Evolutionary conservation across 2,113 vertebrate species (phyloP), one percentile per base, ranked within the genome.

Genomic region (Tragelaphus strepsiceros): DNA sequence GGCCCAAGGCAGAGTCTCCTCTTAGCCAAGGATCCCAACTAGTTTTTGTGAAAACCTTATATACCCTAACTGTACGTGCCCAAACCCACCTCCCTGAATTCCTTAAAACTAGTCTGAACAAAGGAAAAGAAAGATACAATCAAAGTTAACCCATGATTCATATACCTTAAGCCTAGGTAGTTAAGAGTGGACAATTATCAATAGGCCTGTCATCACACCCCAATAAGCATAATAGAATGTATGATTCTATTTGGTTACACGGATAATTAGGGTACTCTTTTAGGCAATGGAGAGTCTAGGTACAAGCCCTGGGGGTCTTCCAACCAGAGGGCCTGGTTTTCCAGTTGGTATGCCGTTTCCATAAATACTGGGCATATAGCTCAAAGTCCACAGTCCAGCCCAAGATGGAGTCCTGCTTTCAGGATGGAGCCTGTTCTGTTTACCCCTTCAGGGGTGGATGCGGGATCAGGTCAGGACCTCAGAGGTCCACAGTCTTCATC

Each of bases 401-500:
- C 61, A 62, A 7, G 61, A 30, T 15, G 61, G 28, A 62, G 61
- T 62, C 28, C 61, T 62, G 61, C 61, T 62, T 32, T 62, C 0
- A 3, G 28, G 28, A 62, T 62, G 28, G 28, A 62, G 61, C 6
- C 61, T 62, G 28, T 6, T 62, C 61, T 15, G 61, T 32, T 30
- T 62, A 28, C 61, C 61, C 61, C 28, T 62, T 62, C 1, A 1
- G 61, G 5, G 2, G 2, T 4, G 21, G 32, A 30, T 62, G 10
- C 2, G 21, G 54, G 28, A 11, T 43, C 1, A 30, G 32, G 12
- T 2, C 12, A 53, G 32, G 19, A 7, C 61, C 39, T 51, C 24
- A 12, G 26, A 54, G 9, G 2, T 14, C 28, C 21, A 0, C 0
- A n/a, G 17, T 32, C 53, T 22, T n/a, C 28, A 13, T 14, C 53